A percentile compares a stretch with the other conserved stretches of the same genome.
These are phyloP conservation scores for Ochlodes sylvanus DNA, from an alignment of 2,888 invertebrate species.

Conservation along the genomic window DNA sequence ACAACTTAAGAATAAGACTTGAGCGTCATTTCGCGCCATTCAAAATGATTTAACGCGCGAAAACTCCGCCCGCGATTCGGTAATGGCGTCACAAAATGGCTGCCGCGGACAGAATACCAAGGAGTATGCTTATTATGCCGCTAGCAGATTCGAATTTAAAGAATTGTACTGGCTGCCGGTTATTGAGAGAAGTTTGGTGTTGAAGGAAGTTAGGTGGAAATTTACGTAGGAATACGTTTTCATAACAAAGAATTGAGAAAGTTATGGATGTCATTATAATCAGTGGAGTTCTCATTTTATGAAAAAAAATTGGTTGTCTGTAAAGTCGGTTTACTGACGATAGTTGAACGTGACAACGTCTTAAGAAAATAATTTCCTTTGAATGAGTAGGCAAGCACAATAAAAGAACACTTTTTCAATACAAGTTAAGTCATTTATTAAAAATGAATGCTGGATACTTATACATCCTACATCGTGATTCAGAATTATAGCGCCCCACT, in stretches of 20 bases:
- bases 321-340: too few relatives aligned
- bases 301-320: too few relatives aligned
- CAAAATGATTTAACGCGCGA: constrained; percentile 30
- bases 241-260: not conserved
- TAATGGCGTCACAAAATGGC: constrained; percentile 33
- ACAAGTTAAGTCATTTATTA: too few relatives aligned
- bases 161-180: not conserved
- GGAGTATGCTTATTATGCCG: constrained; percentile 10
- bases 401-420: too few relatives aligned
- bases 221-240: not conserved
- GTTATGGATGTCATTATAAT: not conserved
- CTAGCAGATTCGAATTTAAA: constrained; percentile 8
- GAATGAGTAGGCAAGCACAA: too few relatives aligned
- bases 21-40: constrained; percentile 26
- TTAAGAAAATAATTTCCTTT: too few relatives aligned
- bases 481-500: too few relatives aligned
- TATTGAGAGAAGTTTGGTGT: not conserved
- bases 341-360: too few relatives aligned
- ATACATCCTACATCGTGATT: too few relatives aligned
- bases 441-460: too few relatives aligned
- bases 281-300: not conserved
- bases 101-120: constrained; percentile 21
- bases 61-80: constrained; percentile 21
- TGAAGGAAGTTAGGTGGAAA: constrained; percentile 1
- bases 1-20: constrained; percentile 30